Conservation (phyloP, 2,888 invertebrate species). For the Odontocerum albicorne region DNA sequence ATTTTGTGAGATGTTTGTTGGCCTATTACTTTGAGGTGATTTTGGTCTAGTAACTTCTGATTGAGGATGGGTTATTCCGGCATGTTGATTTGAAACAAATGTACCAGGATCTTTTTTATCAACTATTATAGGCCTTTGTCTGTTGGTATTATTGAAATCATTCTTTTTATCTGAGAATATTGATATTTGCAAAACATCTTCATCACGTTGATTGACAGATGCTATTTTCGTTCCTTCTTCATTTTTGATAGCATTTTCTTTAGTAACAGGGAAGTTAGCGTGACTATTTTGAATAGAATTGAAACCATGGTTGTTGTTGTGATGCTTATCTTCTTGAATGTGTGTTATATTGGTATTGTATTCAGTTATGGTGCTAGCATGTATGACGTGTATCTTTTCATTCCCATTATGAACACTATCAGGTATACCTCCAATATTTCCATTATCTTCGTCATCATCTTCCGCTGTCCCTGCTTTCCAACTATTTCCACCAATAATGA, state of each 20-base stretch:
- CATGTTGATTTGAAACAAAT: constrained; percentile 13
- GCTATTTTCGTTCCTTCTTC: too few species aligned
- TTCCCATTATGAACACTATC: constrained; percentile 35
- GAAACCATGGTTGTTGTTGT: background rate
- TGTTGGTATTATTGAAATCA: background rate
- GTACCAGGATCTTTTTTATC: constrained; percentile 5
- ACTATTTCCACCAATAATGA: constrained; percentile 46
- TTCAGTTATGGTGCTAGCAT: constrained; percentile 40
- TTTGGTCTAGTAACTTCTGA: constrained; percentile 1
- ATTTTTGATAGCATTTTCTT: constrained; percentile 38
- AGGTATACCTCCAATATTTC: constrained; percentile 25
- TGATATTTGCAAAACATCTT: background rate
- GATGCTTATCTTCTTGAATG: background rate
- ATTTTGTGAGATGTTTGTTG: constrained; percentile 13
- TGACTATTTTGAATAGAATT: constrained; percentile 47
- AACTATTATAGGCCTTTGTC: background rate
- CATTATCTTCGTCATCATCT: constrained; percentile 22
- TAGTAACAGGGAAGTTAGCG: constrained; percentile 55
- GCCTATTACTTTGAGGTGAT: constrained; percentile 5
- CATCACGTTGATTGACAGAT: background rate
- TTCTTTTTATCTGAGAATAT: background rate
- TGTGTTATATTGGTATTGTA: constrained; percentile 21
- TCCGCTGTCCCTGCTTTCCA: constrained; percentile 43
- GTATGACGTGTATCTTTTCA: constrained; percentile 34
- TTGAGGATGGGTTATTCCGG: constrained; percentile 1